phyloP scores from a whole-genome alignment of 2,888 invertebrate genomes.

The Amaurobius ferox region DNA sequence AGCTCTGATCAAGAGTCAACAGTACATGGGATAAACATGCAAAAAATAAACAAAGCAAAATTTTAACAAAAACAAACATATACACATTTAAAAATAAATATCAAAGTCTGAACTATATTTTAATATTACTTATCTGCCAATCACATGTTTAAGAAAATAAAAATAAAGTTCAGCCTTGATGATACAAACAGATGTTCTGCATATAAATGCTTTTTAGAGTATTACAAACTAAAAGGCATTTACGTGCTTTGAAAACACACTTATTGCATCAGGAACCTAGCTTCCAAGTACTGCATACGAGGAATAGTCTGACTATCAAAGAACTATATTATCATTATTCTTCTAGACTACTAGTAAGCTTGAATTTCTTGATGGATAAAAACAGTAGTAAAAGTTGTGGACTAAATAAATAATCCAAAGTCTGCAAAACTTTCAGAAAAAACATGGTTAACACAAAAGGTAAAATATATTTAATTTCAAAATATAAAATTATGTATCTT shows the following conservation, averaged over 20 bases:
- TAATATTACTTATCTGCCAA: constrained; percentile 32
- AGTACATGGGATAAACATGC: constrained; percentile 6
- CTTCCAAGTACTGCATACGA: neutral
- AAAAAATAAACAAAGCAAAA: constrained; percentile 25
- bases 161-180: constrained; percentile 52
- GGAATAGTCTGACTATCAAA: too few relatives aligned
- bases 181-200: constrained; percentile 17
- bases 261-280: constrained; percentile 36
- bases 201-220: constrained; percentile 35
- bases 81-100: constrained; percentile 31
- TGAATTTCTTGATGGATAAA: too few relatives aligned
- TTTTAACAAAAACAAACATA: constrained; percentile 25
- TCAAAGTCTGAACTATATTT: constrained; percentile 52
- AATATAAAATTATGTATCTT: too few relatives aligned
- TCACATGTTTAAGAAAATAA: constrained; percentile 55
- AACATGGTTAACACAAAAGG: too few relatives aligned
- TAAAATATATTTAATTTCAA: too few relatives aligned
- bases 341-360: too few relatives aligned
- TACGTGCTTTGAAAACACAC: constrained; percentile 35
- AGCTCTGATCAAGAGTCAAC: constrained; percentile 16
- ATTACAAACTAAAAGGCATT: constrained; percentile 46
- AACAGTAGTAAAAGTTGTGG: too few relatives aligned
- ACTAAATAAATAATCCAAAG: too few relatives aligned
- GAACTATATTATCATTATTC: too few relatives aligned
- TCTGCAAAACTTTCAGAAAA: too few relatives aligned